Conservation (phyloP, 2,113 vertebrate genomes). For the Thalassarche chlororhynchos region DNA sequence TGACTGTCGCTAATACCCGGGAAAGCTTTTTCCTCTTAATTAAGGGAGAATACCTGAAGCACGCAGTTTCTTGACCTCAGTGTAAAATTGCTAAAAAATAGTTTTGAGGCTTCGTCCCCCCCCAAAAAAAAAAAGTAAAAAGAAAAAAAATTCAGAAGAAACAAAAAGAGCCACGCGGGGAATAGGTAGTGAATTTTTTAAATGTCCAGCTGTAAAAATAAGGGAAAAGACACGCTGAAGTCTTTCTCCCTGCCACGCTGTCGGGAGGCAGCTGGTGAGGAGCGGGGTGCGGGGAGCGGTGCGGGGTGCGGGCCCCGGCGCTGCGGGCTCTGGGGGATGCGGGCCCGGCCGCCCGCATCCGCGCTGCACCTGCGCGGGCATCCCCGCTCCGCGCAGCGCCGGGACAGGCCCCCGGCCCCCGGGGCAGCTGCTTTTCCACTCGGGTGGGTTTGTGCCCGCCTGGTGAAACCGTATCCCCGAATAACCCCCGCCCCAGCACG, state of each 20-base stretch:
- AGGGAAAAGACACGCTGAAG: background rate
- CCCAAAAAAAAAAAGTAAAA: background rate
- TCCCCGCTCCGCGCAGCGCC: background rate
- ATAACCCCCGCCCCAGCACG: constrained; percentile 19
- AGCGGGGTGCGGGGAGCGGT: background rate
- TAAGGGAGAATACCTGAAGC: background rate
- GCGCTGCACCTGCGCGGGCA: constrained; percentile 38
- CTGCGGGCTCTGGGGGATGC: background rate
- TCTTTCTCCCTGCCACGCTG: background rate
- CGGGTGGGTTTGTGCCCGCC: background rate
- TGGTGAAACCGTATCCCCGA: constrained; percentile 17
- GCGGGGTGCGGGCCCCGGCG: background rate
- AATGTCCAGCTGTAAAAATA: background rate
- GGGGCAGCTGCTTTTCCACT: background rate
- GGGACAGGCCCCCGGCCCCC: background rate
- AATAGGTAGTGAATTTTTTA: background rate
- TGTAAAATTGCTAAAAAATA: background rate
- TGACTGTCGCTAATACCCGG: background rate
- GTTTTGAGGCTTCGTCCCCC: background rate
- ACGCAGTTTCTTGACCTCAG: background rate
- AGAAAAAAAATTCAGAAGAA: background rate
- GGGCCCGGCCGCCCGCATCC: background rate
- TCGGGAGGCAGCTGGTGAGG: background rate
- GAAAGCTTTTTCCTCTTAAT: background rate
- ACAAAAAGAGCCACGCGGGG: background rate